These are phyloP conservation scores for Parelbella ahira DNA, from an alignment of 2,888 invertebrate genomes.

Conservation along the genomic window DNA sequence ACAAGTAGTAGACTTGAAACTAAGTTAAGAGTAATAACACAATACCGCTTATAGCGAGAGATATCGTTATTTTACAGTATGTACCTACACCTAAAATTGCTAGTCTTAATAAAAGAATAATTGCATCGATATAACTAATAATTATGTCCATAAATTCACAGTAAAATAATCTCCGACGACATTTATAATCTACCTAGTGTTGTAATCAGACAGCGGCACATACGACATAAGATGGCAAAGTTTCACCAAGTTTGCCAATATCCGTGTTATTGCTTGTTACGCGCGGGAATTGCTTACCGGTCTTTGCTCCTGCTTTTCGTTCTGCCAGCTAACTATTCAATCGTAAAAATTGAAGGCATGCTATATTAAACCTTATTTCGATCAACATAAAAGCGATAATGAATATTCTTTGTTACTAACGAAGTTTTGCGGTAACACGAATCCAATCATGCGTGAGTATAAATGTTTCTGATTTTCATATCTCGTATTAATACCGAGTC, in stretches of 20 bases:
- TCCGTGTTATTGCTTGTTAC: conserved; percentile 22
- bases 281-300: conserved; percentile 21
- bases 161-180: too few relatives aligned
- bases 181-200: too few relatives aligned
- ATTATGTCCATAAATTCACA: too few relatives aligned
- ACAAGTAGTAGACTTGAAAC: too few relatives aligned
- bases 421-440: not conserved
- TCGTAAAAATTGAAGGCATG: not conserved
- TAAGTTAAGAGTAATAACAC: too few relatives aligned
- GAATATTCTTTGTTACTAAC: not conserved
- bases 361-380: not conserved
- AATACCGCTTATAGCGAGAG: too few relatives aligned
- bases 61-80: too few relatives aligned
- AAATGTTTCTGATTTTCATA: conserved; percentile 20
- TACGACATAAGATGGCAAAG: conserved; percentile 13
- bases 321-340: not conserved
- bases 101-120: too few relatives aligned
- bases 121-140: too few relatives aligned
- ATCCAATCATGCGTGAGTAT: conserved; percentile 18
- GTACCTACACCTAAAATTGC: too few relatives aligned
- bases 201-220: too few relatives aligned
- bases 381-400: not conserved
- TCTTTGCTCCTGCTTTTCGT: conserved; percentile 18
- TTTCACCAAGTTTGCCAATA: conserved; percentile 22
- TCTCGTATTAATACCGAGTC: too few relatives aligned